Evolutionary conservation across 2,888 invertebrate genomes (phyloP).

Genomic region (Sesamia inferens): DNA sequence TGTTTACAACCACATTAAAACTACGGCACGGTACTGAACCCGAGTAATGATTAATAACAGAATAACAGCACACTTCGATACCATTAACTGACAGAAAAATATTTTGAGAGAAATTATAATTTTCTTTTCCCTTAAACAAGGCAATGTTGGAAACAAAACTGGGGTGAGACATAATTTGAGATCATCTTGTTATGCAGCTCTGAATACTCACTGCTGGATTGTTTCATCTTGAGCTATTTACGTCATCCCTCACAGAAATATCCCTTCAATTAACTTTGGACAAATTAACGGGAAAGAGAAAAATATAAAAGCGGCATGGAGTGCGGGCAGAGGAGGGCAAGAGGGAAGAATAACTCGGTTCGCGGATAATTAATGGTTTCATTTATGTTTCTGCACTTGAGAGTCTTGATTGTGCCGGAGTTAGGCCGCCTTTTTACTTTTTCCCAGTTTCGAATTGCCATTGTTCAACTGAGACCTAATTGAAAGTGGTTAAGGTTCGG

Average conservation of each 20-base stretch:
- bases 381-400: slow-evolving; percentile 90
- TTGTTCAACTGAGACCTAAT: slow-evolving; percentile 83
- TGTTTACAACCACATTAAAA: slow-evolving; percentile 60
- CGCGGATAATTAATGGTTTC: slow-evolving; percentile 89
- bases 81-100: slow-evolving; percentile 46
- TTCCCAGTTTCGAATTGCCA: slow-evolving; percentile 84
- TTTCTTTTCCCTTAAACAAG: slow-evolving; percentile 59
- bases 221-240: slow-evolving; percentile 78
- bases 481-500: slow-evolving; percentile 80
- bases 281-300: slow-evolving; percentile 83
- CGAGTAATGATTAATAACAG: slow-evolving; percentile 48
- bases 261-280: slow-evolving; percentile 85
- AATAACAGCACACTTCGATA: slow-evolving; percentile 48
- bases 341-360: slow-evolving; percentile 85
- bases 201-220: slow-evolving; percentile 71
- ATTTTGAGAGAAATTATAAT: slow-evolving; percentile 60
- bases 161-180: slow-evolving; percentile 70
- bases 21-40: slow-evolving; percentile 27
- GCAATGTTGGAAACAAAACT: slow-evolving; percentile 64
- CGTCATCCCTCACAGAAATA: slow-evolving; percentile 76
- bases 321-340: slow-evolving; percentile 69
- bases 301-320: slow-evolving; percentile 78
- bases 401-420: slow-evolving; percentile 86
- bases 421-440: slow-evolving; percentile 81
- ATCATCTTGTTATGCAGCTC: slow-evolving; percentile 75